Evolutionary conservation across 2,113 vertebrate genomes (phyloP).

Genomic region (Herpailurus yagouaroundi): DNA sequence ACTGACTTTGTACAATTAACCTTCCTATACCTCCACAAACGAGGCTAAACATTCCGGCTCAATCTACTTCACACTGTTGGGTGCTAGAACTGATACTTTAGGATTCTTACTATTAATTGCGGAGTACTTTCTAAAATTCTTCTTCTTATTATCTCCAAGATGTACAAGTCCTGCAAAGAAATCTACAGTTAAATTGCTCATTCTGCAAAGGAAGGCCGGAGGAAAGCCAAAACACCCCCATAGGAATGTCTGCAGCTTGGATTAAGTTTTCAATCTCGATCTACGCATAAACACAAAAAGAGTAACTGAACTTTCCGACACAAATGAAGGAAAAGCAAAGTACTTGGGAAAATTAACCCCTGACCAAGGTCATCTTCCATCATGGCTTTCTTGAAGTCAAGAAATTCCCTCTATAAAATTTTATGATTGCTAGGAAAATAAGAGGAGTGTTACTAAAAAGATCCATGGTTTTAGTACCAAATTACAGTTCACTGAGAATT

Average conservation of each 20-base stretch:
- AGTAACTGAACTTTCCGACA: background rate
- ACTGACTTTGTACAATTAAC: background rate
- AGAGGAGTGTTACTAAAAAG: background rate
- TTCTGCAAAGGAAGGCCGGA: background rate
- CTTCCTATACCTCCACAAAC: background rate
- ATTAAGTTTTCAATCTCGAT: constrained; percentile 10
- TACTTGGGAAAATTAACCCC: background rate
- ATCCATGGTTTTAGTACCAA: background rate
- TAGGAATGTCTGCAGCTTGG: background rate
- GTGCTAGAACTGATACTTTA: background rate
- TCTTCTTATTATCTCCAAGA: background rate
- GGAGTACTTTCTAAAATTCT: background rate
- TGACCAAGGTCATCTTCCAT: background rate
- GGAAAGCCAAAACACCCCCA: too few species aligned
- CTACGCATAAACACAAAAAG: background rate
- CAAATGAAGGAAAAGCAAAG: background rate
- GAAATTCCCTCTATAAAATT: background rate
- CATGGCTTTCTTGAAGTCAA: background rate
- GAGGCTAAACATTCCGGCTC: background rate
- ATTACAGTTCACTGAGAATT: background rate
- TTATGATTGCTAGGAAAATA: background rate
- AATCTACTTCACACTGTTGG: too few species aligned
- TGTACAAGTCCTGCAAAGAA: background rate
- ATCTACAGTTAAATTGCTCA: background rate
- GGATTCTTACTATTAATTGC: background rate